Evolutionary conservation across 1,140 invertebrate genomes (phyloP).

Genomic region (Drosophila virilis): DNA sequence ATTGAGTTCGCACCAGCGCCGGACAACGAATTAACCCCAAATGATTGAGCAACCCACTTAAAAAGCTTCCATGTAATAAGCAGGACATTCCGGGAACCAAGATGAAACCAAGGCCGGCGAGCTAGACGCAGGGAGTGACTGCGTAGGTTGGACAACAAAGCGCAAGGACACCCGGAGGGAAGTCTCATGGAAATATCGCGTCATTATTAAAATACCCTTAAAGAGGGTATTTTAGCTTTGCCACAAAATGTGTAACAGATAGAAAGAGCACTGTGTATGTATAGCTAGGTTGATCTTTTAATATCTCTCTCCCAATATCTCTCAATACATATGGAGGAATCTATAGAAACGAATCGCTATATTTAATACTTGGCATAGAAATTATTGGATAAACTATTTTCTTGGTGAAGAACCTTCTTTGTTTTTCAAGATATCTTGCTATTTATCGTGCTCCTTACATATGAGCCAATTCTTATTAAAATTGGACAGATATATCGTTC

Average conservation of each 20-base stretch:
- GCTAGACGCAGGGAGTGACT: not conserved
- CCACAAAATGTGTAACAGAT: constrained; percentile 4
- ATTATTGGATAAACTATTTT: too few species aligned
- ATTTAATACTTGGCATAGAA: too few species aligned
- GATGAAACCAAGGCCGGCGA: constrained; percentile 10
- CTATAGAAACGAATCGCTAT: too few species aligned
- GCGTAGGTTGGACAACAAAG: not conserved
- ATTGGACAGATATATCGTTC: too few species aligned
- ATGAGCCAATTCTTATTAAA: too few species aligned
- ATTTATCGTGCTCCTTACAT: too few species aligned
- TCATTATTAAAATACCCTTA: constrained; percentile 43
- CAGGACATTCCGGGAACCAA: constrained; percentile 17
- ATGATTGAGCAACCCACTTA: constrained; percentile 67
- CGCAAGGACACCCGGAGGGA: not conserved
- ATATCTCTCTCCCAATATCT: too few species aligned
- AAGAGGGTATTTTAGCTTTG: constrained; percentile 1
- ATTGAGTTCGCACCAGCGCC: constrained; percentile 56
- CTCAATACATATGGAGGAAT: too few species aligned
- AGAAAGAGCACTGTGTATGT: too few species aligned
- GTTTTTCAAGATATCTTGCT: too few species aligned
- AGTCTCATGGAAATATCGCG: constrained; percentile 57
- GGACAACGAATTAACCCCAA: constrained; percentile 57
- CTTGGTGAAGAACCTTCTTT: too few species aligned
- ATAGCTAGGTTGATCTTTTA: too few species aligned
- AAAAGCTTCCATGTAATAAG: constrained; percentile 55